Conservation (phyloP, 2,797 vertebrate genomes). For the Necrosyrtes monachus region DNA sequence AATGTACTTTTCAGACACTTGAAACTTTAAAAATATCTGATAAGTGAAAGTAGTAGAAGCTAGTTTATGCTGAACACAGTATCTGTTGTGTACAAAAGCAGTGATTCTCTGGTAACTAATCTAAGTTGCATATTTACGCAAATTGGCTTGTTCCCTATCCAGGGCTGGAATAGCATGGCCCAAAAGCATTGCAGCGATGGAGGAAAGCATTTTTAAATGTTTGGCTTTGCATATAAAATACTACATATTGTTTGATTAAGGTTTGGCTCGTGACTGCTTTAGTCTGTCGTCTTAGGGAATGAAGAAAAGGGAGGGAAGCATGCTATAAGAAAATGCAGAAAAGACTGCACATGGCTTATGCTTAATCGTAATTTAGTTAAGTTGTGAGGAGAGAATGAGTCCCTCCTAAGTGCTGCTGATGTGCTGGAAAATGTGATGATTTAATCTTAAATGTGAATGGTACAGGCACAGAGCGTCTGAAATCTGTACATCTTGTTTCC, state of each 20-base stretch:
- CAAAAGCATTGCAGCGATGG: background rate
- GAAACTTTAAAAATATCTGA: background rate
- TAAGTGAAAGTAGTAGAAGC: background rate
- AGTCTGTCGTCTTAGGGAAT: background rate
- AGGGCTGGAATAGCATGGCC: background rate
- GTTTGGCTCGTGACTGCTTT: background rate
- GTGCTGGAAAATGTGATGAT: background rate
- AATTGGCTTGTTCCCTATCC: background rate
- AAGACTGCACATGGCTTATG: background rate
- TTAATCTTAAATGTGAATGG: background rate
- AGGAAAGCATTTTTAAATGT: background rate
- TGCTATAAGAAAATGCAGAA: accelerated
- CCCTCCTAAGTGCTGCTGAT: background rate
- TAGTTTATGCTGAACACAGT: background rate
- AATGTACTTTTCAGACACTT: background rate
- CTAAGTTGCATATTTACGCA: background rate
- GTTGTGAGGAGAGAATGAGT: background rate
- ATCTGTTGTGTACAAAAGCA: background rate
- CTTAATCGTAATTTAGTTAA: background rate
- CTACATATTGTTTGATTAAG: background rate
- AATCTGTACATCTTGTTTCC: background rate
- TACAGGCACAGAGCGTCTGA: background rate
- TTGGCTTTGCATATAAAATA: background rate
- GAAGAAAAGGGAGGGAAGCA: background rate
- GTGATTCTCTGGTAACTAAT: background rate